phyloP scores from a whole-genome alignment of 2,888 invertebrate species.

The Yponomeuta sedellus region DNA sequence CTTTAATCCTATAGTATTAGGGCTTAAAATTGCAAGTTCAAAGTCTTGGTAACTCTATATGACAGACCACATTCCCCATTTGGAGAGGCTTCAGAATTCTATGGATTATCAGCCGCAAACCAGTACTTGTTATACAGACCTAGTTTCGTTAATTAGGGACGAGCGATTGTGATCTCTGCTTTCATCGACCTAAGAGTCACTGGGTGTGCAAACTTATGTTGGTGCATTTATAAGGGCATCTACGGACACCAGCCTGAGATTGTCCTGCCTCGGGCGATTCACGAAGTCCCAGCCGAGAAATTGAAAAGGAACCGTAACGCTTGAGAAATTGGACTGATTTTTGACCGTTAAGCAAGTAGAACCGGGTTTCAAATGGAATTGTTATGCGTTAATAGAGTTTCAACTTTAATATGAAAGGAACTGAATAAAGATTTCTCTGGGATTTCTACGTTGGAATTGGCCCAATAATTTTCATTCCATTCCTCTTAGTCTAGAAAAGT shows the following conservation, averaged over 20 bases:
- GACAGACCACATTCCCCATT: slow-evolving; percentile 41
- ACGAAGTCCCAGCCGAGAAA: slow-evolving; percentile 3
- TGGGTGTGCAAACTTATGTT: background rate
- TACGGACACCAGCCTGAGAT: slow-evolving; percentile 36
- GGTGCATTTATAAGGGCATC: slow-evolving; percentile 16
- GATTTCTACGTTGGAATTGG: background rate
- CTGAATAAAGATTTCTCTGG: background rate
- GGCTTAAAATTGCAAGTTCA: background rate
- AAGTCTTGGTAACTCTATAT: slow-evolving; percentile 6
- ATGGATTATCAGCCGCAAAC: slow-evolving; percentile 14
- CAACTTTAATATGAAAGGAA: background rate
- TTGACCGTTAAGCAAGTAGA: background rate
- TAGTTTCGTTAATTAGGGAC: slow-evolving; percentile 10
- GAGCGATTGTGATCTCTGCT: slow-evolving; percentile 2
- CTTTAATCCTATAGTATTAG: background rate
- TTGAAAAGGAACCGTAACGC: slow-evolving; percentile 4
- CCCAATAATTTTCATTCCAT: slow-evolving; percentile 12
- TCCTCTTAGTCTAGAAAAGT: slow-evolving; percentile 4
- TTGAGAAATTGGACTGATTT: slow-evolving; percentile 1
- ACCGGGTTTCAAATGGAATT: slow-evolving; percentile 9
- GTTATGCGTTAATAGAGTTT: slow-evolving; percentile 1
- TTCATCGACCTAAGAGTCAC: slow-evolving; percentile 4
- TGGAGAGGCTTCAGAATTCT: slow-evolving; percentile 30
- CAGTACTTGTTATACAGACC: slow-evolving; percentile 14
- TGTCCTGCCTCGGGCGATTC: slow-evolving; percentile 38